A percentile compares a stretch with the other conserved stretches of the same genome.
Conservation (phyloP, 2,113 vertebrate genomes). For the Heptranchias perlo region DNA sequence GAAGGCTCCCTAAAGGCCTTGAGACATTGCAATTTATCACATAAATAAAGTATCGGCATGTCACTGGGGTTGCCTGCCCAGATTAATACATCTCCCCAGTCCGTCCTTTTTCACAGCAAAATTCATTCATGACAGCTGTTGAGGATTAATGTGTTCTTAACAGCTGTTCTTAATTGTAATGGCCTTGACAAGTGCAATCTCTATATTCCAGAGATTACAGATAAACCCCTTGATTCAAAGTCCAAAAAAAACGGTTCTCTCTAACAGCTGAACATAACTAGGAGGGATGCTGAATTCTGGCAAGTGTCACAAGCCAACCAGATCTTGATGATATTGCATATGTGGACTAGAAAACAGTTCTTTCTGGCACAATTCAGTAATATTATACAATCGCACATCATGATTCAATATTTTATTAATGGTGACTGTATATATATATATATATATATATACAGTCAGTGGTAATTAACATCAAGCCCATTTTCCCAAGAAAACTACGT, state of each 20-base stretch:
- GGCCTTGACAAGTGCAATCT: conserved; percentile 11
- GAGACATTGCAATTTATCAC: neutral
- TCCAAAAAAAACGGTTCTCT: neutral
- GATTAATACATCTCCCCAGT: neutral
- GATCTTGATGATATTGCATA: neutral
- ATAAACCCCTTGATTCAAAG: neutral
- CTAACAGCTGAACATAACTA: too few relatives aligned
- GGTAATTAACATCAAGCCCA: neutral
- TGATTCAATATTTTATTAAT: neutral
- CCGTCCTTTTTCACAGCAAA: neutral
- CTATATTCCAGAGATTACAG: conserved; percentile 5
- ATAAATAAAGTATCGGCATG: neutral
- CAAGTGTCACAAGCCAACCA: neutral
- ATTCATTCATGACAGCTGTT: neutral
- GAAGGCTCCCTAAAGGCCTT: neutral
- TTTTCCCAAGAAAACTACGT: neutral
- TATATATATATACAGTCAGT: neutral
- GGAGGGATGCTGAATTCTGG: conserved; percentile 7
- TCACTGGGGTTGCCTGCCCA: too few relatives aligned
- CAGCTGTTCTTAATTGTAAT: conserved; percentile 24
- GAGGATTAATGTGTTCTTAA: neutral
- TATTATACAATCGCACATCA: neutral
- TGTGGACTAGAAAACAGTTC: neutral
- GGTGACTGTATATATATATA: neutral
- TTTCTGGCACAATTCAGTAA: neutral